phyloP scores from a whole-genome alignment of 2,888 invertebrate species.

The Strigamia maritima region DNA sequence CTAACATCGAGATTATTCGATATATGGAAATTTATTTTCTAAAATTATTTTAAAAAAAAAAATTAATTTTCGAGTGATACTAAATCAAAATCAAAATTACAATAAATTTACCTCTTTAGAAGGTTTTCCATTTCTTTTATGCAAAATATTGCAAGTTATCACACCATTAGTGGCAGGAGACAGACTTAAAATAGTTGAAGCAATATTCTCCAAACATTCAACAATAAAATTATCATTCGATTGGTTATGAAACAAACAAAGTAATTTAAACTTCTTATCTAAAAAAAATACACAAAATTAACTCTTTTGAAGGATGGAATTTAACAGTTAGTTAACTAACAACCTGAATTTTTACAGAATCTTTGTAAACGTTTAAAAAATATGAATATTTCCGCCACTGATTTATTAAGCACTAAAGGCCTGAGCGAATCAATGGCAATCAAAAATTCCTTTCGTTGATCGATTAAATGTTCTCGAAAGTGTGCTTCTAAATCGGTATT shows the following conservation, averaged over 20 bases:
- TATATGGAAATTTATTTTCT: conserved; percentile 11
- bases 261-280: background rate
- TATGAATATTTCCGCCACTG: background rate
- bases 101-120: background rate
- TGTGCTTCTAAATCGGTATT: background rate
- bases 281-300: background rate
- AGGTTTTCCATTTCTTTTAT: background rate
- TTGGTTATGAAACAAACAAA: background rate
- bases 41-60: background rate
- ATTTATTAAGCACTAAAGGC: background rate
- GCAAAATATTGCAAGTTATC: background rate
- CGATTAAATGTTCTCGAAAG: background rate
- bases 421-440: background rate
- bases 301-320: background rate
- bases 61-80: background rate
- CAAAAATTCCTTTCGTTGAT: background rate
- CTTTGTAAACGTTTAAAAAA: background rate
- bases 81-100: no score
- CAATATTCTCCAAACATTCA: background rate
- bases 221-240: background rate
- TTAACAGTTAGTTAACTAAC: background rate
- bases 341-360: background rate
- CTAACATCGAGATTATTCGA: background rate
- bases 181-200: background rate
- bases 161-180: background rate